These are phyloP conservation scores for Willowsia nigromaculata DNA, from an alignment of 2,888 invertebrate genomes.

Conservation along the genomic window DNA sequence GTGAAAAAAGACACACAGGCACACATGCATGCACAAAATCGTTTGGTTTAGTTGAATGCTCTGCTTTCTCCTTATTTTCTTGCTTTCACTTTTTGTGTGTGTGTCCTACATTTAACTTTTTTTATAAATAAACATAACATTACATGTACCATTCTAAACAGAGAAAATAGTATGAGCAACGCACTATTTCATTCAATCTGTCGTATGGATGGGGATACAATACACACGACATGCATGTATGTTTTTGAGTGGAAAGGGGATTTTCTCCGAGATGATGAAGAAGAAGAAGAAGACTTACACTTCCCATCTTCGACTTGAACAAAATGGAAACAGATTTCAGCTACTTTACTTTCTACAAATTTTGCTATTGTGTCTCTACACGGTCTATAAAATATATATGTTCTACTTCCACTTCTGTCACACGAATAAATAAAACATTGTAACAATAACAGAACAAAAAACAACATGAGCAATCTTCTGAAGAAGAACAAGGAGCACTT, in stretches of 20 bases:
- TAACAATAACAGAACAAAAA: neutral
- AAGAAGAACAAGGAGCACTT: constrained; percentile 30
- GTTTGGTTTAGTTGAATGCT: neutral
- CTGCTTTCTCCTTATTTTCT: neutral
- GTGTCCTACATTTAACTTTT: constrained; percentile 19
- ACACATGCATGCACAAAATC: neutral
- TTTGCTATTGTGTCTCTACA: neutral
- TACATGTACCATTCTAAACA: neutral
- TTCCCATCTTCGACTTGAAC: neutral
- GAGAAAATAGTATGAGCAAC: neutral
- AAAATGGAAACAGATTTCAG: neutral
- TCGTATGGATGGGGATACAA: neutral
- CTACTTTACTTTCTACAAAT: neutral
- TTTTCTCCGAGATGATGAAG: constrained; percentile 14
- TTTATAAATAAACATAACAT: neutral
- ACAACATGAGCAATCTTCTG: no score
- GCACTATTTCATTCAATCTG: constrained; percentile 36
- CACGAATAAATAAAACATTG: neutral
- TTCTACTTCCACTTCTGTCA: no score
- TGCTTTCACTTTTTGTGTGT: neutral
- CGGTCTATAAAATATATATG: no score
- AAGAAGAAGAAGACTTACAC: neutral
- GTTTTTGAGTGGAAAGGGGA: constrained; percentile 6
- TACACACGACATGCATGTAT: neutral
- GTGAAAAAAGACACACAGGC: neutral